Evolutionary conservation across 2,888 invertebrate genomes (phyloP).

Genomic region (Oligia strigilis): DNA sequence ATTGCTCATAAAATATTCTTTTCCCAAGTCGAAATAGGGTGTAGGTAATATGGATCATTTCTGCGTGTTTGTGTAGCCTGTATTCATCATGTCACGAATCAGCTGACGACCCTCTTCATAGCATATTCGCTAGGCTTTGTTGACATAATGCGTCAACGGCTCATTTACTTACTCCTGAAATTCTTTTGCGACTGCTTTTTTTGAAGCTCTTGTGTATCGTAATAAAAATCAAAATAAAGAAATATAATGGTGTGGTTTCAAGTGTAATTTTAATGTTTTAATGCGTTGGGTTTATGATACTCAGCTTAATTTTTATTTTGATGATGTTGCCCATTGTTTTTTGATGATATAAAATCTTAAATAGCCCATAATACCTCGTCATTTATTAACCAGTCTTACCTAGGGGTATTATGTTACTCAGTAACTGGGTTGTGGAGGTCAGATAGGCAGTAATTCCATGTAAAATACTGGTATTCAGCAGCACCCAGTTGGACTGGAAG

Average conservation of each 20-base stretch:
- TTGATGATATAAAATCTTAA: background rate
- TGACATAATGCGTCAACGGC: slow-evolving; percentile 59
- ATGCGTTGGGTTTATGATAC: slow-evolving; percentile 6
- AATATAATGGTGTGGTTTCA: slow-evolving; percentile 8
- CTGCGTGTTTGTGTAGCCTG: slow-evolving; percentile 32
- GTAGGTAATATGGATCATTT: slow-evolving; percentile 24
- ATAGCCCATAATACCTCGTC: background rate
- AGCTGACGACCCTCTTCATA: slow-evolving; percentile 54
- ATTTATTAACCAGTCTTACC: background rate
- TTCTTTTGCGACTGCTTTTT: slow-evolving; percentile 33
- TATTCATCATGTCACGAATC: slow-evolving; percentile 57
- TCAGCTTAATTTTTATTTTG: background rate
- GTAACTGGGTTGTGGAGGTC: background rate
- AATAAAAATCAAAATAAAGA: background rate
- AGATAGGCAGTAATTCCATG: background rate
- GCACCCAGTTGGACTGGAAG: background rate
- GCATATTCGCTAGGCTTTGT: slow-evolving; percentile 44
- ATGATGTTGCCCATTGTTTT: background rate
- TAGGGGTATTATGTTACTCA: background rate
- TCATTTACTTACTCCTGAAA: slow-evolving; percentile 57
- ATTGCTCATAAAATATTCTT: slow-evolving; percentile 44
- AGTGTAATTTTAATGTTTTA: slow-evolving; percentile 17
- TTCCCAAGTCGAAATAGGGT: slow-evolving; percentile 35
- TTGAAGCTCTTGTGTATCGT: background rate
- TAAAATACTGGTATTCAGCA: background rate